These are phyloP conservation scores for Cynaeus angustus DNA, from an alignment of 2,888 invertebrate genomes.

Conservation along the genomic window DNA sequence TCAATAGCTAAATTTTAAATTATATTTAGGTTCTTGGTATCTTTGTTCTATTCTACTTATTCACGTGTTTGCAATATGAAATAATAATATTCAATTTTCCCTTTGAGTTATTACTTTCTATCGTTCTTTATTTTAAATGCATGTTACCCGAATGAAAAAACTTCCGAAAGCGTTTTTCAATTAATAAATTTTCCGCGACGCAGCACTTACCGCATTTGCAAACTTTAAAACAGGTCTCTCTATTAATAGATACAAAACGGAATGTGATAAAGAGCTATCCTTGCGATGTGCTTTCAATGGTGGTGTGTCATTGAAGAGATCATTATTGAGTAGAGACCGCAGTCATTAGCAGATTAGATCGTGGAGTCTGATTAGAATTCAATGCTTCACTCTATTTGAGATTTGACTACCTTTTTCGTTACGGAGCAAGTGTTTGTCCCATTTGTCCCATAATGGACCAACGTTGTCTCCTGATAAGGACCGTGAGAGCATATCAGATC, in stretches of 20 bases:
- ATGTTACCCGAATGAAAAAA: background rate
- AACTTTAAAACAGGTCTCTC: background rate
- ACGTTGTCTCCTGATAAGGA: conserved; percentile 3
- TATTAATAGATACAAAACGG: conserved; percentile 8
- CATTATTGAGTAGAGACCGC: conserved; percentile 34
- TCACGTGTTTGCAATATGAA: too few relatives aligned
- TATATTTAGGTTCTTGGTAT: too few relatives aligned
- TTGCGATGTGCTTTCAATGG: conserved; percentile 30
- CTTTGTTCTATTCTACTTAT: too few relatives aligned
- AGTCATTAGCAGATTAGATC: conserved; percentile 40
- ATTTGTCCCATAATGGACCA: conserved; percentile 18
- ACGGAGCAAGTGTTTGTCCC: conserved; percentile 8
- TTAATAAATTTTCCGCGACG: background rate
- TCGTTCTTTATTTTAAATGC: too few relatives aligned
- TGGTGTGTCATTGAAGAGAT: conserved; percentile 13
- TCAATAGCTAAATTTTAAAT: too few relatives aligned
- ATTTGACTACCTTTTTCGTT: conserved; percentile 19
- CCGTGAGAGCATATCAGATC: background rate
- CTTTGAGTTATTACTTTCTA: too few relatives aligned
- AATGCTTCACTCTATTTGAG: conserved; percentile 21
- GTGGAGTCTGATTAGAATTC: conserved; percentile 19
- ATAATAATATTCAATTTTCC: too few relatives aligned
- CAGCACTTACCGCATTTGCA: background rate
- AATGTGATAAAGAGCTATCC: conserved; percentile 10
- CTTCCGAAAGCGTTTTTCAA: background rate